A percentile compares a stretch with the other conserved stretches of the same genome.
Evolutionary conservation across 2,113 vertebrate genomes (phyloP).

Genomic region (Entelurus aequoreus): DNA sequence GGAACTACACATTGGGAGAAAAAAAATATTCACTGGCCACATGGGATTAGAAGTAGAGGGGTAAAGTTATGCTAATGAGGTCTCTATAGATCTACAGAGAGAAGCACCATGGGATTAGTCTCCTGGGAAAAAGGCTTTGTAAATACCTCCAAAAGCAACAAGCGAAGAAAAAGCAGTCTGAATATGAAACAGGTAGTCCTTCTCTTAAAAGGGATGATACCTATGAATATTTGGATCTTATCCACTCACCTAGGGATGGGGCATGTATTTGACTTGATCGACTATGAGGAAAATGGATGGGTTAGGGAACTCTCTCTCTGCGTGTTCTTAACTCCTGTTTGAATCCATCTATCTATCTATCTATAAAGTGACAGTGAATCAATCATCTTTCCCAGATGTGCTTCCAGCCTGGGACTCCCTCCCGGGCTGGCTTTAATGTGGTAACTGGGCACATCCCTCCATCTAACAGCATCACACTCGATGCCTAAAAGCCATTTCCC

Average conservation of each 20-base stretch:
- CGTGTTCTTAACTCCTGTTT: not conserved
- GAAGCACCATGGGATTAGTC: constrained; percentile 39
- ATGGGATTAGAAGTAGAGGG: not conserved
- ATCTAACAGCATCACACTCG: constrained; percentile 27
- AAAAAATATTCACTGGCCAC: constrained; percentile 12
- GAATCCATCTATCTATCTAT: not conserved
- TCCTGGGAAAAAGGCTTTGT: constrained; percentile 40
- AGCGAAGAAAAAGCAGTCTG: constrained; percentile 25
- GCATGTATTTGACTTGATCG: no score
- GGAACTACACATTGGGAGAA: constrained; percentile 9
- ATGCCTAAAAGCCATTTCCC: constrained; percentile 53
- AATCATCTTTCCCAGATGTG: constrained; percentile 28
- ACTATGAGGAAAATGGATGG: no score
- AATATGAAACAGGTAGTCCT: constrained; percentile 41
- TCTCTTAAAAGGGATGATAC: constrained; percentile 60
- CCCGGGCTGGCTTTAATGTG: constrained; percentile 28
- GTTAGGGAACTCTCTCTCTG: no score
- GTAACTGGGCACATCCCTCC: constrained; percentile 29
- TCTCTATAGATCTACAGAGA: constrained; percentile 32
- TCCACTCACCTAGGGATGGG: no score
- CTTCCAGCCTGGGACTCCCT: constrained; percentile 15
- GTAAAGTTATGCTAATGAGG: constrained; percentile 47
- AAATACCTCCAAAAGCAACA: constrained; percentile 42
- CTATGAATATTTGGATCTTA: constrained; percentile 29
- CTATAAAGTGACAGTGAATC: constrained; percentile 28